phyloP scores from a whole-genome alignment of 2,888 invertebrate species.

The Bombyx huttoni region DNA sequence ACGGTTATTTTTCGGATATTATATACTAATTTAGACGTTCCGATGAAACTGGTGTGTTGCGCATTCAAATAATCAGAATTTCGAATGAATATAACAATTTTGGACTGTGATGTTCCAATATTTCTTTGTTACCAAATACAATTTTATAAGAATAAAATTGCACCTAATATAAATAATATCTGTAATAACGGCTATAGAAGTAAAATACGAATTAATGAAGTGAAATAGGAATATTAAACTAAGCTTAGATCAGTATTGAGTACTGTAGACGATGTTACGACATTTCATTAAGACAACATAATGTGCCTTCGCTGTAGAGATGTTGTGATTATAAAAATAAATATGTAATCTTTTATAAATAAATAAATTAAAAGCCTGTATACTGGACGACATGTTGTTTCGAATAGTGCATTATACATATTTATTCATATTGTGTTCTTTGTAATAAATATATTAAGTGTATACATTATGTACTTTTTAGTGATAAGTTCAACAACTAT shows the following conservation, averaged over 20 bases:
- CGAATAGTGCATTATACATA: background rate
- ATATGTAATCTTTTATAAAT: conserved; percentile 12
- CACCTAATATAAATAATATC: background rate
- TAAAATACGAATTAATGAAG: background rate
- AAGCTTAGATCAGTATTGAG: background rate
- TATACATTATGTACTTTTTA: background rate
- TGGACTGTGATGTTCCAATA: no score
- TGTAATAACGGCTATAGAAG: background rate
- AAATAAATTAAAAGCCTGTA: background rate
- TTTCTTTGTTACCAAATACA: background rate
- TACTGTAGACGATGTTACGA: conserved; percentile 22
- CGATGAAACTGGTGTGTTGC: no score
- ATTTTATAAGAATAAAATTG: background rate
- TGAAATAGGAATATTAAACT: no score
- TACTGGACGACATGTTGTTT: background rate
- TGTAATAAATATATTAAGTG: background rate
- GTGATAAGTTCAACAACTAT: background rate
- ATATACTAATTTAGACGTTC: no score
- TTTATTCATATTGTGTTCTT: conserved; percentile 1
- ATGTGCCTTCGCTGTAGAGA: conserved; percentile 64
- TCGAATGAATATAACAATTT: no score
- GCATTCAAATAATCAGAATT: no score
- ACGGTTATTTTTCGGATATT: background rate
- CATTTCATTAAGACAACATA: conserved; percentile 33
- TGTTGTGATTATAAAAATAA: conserved; percentile 47